A percentile compares a stretch with the other conserved stretches of the same genome.
phyloP scores from a whole-genome alignment of 2,888 invertebrate genomes.

The Nezara viridula region DNA sequence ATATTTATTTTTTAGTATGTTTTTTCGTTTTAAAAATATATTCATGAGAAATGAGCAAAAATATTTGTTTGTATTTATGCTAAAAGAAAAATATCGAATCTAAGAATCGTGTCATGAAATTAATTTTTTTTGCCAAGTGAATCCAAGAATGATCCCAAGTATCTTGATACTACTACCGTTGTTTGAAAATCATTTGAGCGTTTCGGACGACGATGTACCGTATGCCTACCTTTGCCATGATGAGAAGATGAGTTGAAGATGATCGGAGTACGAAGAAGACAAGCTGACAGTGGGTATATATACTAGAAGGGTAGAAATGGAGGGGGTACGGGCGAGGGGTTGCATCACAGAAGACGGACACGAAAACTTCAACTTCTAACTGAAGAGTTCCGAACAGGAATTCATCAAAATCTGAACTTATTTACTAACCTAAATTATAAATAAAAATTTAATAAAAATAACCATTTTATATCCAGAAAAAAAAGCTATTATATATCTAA shows the following conservation, averaged over 20 bases:
- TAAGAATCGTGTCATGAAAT: no score
- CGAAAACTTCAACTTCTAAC: conserved; percentile 44
- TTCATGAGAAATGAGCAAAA: no score
- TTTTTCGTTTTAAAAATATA: background rate
- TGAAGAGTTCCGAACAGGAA: background rate
- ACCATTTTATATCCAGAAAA: background rate
- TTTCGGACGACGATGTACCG: background rate
- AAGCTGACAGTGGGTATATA: conserved; percentile 42
- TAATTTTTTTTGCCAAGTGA: no score
- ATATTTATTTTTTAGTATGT: background rate
- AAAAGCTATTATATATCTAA: background rate
- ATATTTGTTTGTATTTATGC: background rate
- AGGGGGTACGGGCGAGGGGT: conserved; percentile 10
- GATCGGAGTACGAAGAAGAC: conserved; percentile 38
- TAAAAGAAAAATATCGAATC: no score
- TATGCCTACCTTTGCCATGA: conserved; percentile 50
- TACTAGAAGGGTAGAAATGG: conserved; percentile 38
- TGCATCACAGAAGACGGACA: conserved; percentile 54
- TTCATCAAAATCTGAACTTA: background rate
- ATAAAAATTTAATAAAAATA: background rate
- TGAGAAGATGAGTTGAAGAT: conserved; percentile 39
- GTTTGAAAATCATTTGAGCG: background rate
- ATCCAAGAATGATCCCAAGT: no score
- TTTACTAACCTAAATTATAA: background rate
- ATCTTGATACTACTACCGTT: background rate